Evolutionary conservation across 2,888 invertebrate species (phyloP), one percentile per base, ranked within the genome.

Genomic region (Apotomis capreana): DNA sequence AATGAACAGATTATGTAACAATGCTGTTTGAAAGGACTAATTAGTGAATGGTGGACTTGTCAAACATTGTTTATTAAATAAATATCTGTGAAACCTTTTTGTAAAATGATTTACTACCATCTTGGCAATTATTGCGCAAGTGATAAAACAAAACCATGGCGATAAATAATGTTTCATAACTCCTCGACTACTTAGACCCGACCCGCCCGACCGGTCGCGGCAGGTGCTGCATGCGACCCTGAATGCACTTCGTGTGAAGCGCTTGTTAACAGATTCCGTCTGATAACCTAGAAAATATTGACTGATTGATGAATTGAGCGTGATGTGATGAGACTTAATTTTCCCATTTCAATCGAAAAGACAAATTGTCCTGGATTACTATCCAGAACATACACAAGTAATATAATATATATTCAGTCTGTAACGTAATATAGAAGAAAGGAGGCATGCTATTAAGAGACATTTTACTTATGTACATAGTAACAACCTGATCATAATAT

Each of bases 81-180:
- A 26, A 26, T 26, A 26, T 26, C 26, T 26, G 2, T 26, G 26
- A 26, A 26, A 26, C 26, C 1, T 26, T 26, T 26, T 26, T 26
- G 26, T 26, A 2, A 26, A 26, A 26, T 2, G 2, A 26, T 26
- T 26, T 26, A 26, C 26, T 26, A 26, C 26, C 78, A 81, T 82
- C 83, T 78, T 69, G 75, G 77, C 80, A 83, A 83, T 83, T 79
- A 87, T 88, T 90, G 83, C 87, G 85, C 85, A 90, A 89, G 84
- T 80, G 79, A 80, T 87, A 84, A 85, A 87, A 87, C 85, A 86
- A 87, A 88, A 87, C 86, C 81, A 85, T 83, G 78, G 74, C 78
- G 81, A 85, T 87, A 88, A 88, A 87, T 87, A 82, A 86, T 80
- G 84, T 89, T 89, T 90, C 87, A 88, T 88, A 89, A 89, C 83